Percentiles rank a stretch among this genome's conserved stretches.
Evolutionary conservation across 2,113 vertebrate genomes (phyloP).

Genomic region (Nestor notabilis): DNA sequence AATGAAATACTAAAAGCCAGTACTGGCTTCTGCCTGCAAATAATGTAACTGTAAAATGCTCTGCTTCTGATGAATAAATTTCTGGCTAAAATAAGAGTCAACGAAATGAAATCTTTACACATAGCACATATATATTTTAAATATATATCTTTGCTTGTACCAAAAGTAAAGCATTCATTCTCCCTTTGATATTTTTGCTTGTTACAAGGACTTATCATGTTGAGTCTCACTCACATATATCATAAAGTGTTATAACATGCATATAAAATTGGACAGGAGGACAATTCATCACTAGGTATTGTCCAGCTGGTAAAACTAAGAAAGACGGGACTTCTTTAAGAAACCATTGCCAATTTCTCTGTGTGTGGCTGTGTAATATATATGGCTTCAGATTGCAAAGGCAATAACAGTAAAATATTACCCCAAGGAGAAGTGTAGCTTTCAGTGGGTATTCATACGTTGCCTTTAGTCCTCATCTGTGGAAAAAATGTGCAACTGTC

Average conservation of each 20-base stretch:
- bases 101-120: constrained; percentile 41
- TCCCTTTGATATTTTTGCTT: constrained; percentile 55
- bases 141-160: constrained; percentile 23
- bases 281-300: constrained; percentile 63
- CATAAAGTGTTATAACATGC: constrained; percentile 55
- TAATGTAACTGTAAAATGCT: constrained; percentile 35
- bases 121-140: constrained; percentile 46
- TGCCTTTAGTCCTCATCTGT: neutral
- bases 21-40: constrained; percentile 32
- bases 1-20: constrained; percentile 46
- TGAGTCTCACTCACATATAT: constrained; percentile 51
- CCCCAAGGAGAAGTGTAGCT: constrained; percentile 49
- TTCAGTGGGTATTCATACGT: constrained; percentile 22
- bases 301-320: constrained; percentile 54
- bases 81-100: constrained; percentile 30
- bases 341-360: constrained; percentile 49
- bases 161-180: constrained; percentile 24
- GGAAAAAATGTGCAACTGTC: neutral
- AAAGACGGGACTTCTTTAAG: constrained; percentile 21
- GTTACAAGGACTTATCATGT: constrained; percentile 39
- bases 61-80: constrained; percentile 51
- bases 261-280: constrained; percentile 63
- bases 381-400: constrained; percentile 54
- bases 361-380: constrained; percentile 58
- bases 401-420: constrained; percentile 65